Percentiles rank a stretch among this genome's conserved stretches.
Conservation (phyloP, 2,888 invertebrate genomes). For the Thyatira batis region DNA sequence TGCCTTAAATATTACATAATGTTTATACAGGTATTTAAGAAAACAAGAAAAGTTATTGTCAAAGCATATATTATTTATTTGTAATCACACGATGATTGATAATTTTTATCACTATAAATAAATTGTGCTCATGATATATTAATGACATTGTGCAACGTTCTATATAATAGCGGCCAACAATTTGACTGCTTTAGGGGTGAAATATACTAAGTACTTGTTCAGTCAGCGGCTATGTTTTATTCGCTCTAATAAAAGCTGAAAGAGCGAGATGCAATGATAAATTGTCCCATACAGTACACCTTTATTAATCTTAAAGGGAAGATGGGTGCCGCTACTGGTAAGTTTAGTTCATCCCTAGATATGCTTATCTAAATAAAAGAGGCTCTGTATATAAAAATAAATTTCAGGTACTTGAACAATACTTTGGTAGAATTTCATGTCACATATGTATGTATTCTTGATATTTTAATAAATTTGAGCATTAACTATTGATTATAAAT, state of each 20-base stretch:
- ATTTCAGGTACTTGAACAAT: conserved; percentile 55
- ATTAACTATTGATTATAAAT: conserved; percentile 9
- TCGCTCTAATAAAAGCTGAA: not conserved
- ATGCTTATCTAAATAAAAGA: conserved; percentile 16
- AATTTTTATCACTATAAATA: conserved; percentile 24
- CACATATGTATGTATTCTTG: conserved; percentile 10
- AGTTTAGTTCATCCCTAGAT: not conserved
- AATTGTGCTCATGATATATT: conserved; percentile 28
- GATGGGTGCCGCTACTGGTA: not conserved
- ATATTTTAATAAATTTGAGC: conserved; percentile 11
- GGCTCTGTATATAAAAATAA: conserved; percentile 21
- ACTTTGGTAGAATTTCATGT: conserved; percentile 49
- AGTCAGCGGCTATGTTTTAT: not conserved
- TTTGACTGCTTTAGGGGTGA: not conserved
- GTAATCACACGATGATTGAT: conserved; percentile 33
- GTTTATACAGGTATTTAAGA: not conserved
- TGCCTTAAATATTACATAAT: no score
- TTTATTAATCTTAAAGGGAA: not conserved
- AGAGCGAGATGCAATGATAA: not conserved
- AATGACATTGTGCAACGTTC: conserved; percentile 5
- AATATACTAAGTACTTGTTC: not conserved
- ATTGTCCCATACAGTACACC: not conserved
- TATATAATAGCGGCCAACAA: conserved; percentile 5
- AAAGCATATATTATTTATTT: conserved; percentile 36
- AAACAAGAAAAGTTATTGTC: conserved; percentile 8